Evolutionary conservation across 2,888 invertebrate species (phyloP).

Genomic region (Epinotia bilunana): DNA sequence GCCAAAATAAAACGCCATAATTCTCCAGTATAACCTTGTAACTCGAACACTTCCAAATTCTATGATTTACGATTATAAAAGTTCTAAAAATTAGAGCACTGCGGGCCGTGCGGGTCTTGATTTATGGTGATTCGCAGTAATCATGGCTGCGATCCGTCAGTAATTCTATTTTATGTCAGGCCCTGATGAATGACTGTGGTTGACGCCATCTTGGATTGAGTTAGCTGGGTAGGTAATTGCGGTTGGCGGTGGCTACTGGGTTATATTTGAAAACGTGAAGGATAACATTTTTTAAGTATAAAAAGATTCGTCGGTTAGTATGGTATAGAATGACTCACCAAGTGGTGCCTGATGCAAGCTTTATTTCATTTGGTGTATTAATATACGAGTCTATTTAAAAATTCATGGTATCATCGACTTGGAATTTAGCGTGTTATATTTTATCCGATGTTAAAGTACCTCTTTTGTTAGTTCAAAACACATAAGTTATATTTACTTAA

Average conservation of each 20-base stretch:
- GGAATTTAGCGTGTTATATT: too few species aligned
- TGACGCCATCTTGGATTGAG: constrained; percentile 70
- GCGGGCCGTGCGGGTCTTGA: constrained; percentile 79
- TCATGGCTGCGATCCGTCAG: constrained; percentile 74
- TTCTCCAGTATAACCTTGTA: constrained; percentile 8
- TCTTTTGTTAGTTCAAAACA: too few species aligned
- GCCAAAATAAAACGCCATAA: constrained; percentile 12
- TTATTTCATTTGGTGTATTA: too few species aligned
- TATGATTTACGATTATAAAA: constrained; percentile 74
- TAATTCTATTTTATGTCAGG: constrained; percentile 77
- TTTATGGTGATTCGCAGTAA: constrained; percentile 81
- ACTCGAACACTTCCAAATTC: constrained; percentile 58
- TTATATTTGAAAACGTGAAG: constrained; percentile 7
- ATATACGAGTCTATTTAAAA: too few species aligned
- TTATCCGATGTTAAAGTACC: too few species aligned
- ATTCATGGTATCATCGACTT: too few species aligned
- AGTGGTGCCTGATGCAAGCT: not conserved
- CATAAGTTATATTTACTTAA: too few species aligned
- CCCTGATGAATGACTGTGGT: constrained; percentile 67
- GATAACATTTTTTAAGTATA: not conserved
- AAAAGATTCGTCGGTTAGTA: not conserved
- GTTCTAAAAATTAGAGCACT: constrained; percentile 78
- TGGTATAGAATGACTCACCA: not conserved
- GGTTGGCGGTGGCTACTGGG: constrained; percentile 50
- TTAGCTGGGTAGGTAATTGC: constrained; percentile 56